These are phyloP conservation scores for Chesias legatella DNA, from an alignment of 2,888 invertebrate species.

Conservation along the genomic window DNA sequence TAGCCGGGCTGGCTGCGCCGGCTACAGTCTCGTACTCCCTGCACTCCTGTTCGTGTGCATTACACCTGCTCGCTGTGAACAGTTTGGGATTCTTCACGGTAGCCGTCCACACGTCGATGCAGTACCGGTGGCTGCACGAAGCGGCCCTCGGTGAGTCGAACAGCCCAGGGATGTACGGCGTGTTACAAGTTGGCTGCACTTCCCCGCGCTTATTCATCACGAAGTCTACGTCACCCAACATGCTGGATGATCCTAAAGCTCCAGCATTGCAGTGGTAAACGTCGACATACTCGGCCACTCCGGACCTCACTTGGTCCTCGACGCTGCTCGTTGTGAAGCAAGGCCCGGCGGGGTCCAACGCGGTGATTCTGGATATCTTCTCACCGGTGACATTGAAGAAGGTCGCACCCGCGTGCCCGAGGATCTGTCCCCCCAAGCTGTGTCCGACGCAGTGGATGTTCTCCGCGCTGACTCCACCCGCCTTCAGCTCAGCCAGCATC, in stretches of 20 bases:
- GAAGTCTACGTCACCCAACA: conserved; percentile 79
- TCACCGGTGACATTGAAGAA: conserved; percentile 48
- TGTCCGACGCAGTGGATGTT: conserved; percentile 68
- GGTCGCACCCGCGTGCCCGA: conserved; percentile 55
- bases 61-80: conserved; percentile 59
- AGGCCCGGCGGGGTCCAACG: conserved; percentile 70
- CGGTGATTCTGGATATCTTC: conserved; percentile 59
- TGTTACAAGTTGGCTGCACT: conserved; percentile 77
- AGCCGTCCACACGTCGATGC: conserved; percentile 58
- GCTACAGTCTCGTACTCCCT: conserved; percentile 46
- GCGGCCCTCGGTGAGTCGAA: conserved; percentile 63
- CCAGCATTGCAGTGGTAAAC: conserved; percentile 82
- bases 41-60: conserved; percentile 54
- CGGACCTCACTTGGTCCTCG: conserved; percentile 70
- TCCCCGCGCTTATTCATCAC: conserved; percentile 81
- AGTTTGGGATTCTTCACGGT: conserved; percentile 53
- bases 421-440: conserved; percentile 65
- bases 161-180: conserved; percentile 55
- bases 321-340: conserved; percentile 61
- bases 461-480: conserved; percentile 52
- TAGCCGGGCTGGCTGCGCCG: conserved; percentile 66
- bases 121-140: conserved; percentile 62
- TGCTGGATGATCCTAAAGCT: conserved; percentile 67
- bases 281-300: conserved; percentile 81
- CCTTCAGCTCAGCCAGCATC: conserved; percentile 45